These are phyloP conservation scores for Lapara coniferarum DNA, from an alignment of 2,888 invertebrate genomes.

Conservation along the genomic window DNA sequence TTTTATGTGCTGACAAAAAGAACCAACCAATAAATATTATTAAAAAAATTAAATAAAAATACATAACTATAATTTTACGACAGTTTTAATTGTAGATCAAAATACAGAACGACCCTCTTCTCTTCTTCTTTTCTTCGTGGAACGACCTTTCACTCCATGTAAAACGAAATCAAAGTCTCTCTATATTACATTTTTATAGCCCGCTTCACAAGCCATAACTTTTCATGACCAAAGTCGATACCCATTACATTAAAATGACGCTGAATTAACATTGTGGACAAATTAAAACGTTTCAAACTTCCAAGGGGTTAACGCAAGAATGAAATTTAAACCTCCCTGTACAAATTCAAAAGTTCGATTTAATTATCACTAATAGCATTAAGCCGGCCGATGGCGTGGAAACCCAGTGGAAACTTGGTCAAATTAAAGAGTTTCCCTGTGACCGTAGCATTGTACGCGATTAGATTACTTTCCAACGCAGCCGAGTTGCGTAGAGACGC, in stretches of 20 bases:
- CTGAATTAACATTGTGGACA: constrained; percentile 28
- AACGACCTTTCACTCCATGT: not conserved
- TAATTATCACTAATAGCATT: constrained; percentile 75
- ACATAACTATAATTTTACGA: no score
- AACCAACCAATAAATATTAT: no score
- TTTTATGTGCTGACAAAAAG: no score
- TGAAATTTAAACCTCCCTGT: constrained; percentile 51
- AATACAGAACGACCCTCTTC: no score
- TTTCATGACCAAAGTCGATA: constrained; percentile 1
- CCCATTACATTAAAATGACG: constrained; percentile 18
- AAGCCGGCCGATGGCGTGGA: constrained; percentile 62
- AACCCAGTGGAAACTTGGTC: constrained; percentile 54
- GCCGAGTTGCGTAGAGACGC: constrained; percentile 30
- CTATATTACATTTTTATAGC: not conserved
- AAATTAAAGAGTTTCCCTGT: constrained; percentile 54
- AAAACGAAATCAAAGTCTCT: not conserved
- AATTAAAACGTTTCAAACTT: constrained; percentile 46
- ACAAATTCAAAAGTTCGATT: constrained; percentile 59
- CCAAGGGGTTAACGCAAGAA: constrained; percentile 42
- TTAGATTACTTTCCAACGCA: constrained; percentile 39
- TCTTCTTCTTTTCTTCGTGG: no score
- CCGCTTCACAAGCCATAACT: constrained; percentile 3
- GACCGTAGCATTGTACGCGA: constrained; percentile 44
- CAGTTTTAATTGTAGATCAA: no score
- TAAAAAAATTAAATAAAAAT: no score